Percentiles rank a stretch among this genome's conserved stretches.
Evolutionary conservation across 2,888 invertebrate species (phyloP).

Genomic region (Lymantria dispar): DNA sequence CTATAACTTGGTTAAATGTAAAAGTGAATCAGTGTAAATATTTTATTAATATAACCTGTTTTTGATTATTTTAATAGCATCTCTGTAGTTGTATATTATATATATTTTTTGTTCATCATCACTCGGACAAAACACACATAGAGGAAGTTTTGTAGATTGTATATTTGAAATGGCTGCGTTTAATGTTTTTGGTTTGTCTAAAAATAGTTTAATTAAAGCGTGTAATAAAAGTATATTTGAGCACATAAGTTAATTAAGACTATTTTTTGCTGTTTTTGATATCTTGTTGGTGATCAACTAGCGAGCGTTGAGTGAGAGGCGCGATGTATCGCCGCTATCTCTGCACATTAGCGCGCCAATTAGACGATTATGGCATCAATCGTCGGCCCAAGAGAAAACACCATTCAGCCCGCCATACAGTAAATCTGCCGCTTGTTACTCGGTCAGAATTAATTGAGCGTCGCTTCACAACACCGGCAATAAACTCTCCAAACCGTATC

Average conservation of each 20-base stretch:
- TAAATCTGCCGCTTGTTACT: slow-evolving; percentile 55
- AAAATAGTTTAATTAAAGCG: neutral
- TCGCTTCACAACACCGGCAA: slow-evolving; percentile 44
- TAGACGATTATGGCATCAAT: slow-evolving; percentile 40
- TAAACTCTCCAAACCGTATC: slow-evolving; percentile 63
- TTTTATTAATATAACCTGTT: no score
- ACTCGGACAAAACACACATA: no score
- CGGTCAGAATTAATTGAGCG: slow-evolving; percentile 62
- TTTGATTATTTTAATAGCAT: no score
- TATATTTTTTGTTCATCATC: no score
- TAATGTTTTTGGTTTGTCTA: neutral
- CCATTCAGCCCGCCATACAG: slow-evolving; percentile 32
- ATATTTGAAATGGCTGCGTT: no score
- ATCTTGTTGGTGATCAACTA: slow-evolving; percentile 7
- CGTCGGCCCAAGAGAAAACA: slow-evolving; percentile 36
- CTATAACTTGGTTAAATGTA: no score
- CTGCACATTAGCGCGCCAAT: slow-evolving; percentile 37
- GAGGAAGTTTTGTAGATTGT: no score
- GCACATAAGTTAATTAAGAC: slow-evolving; percentile 12
- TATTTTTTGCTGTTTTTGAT: slow-evolving; percentile 9
- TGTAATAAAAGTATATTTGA: slow-evolving; percentile 2
- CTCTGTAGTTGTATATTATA: no score
- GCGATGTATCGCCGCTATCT: neutral
- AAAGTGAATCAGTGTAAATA: no score
- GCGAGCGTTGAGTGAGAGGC: slow-evolving; percentile 1